These are phyloP conservation scores for Clunio marinus DNA, from an alignment of 2,888 invertebrate genomes.

Conservation along the genomic window DNA sequence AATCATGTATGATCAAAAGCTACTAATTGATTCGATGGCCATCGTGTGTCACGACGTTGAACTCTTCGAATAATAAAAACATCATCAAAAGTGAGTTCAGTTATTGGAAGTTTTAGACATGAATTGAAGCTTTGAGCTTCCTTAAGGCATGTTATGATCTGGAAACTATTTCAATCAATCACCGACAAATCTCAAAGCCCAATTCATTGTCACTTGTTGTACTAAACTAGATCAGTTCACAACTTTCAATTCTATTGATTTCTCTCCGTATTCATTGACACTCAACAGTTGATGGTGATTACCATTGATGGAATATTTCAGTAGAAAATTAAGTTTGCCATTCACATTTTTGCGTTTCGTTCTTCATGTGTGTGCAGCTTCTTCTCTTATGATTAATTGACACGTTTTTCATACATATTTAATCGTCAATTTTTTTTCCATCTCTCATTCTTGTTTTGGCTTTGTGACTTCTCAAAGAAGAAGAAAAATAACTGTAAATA, in stretches of 20 bases:
- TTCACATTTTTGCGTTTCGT: background rate
- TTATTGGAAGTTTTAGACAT: too few species aligned
- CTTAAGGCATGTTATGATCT: too few species aligned
- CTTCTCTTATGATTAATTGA: conserved; percentile 7
- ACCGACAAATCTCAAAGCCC: too few species aligned
- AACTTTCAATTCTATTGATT: too few species aligned
- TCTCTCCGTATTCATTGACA: too few species aligned
- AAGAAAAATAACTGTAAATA: conserved; percentile 8
- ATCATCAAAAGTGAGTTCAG: too few species aligned
- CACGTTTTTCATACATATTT: background rate
- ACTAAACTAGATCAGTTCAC: too few species aligned
- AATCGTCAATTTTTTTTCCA: conserved; percentile 12
- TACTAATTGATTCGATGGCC: background rate
- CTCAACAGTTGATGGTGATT: too few species aligned
- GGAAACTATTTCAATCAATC: too few species aligned
- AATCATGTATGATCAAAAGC: background rate
- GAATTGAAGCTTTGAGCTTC: too few species aligned
- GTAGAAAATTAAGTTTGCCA: background rate
- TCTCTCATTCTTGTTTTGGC: conserved; percentile 6
- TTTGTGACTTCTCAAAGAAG: background rate
- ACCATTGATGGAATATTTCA: background rate
- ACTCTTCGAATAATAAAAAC: too few species aligned
- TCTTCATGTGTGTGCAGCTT: background rate
- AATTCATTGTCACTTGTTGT: too few species aligned
- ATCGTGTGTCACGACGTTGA: background rate